Evolutionary conservation across 2,797 vertebrate species (phyloP).

Genomic region (Nyctibius grandis): DNA sequence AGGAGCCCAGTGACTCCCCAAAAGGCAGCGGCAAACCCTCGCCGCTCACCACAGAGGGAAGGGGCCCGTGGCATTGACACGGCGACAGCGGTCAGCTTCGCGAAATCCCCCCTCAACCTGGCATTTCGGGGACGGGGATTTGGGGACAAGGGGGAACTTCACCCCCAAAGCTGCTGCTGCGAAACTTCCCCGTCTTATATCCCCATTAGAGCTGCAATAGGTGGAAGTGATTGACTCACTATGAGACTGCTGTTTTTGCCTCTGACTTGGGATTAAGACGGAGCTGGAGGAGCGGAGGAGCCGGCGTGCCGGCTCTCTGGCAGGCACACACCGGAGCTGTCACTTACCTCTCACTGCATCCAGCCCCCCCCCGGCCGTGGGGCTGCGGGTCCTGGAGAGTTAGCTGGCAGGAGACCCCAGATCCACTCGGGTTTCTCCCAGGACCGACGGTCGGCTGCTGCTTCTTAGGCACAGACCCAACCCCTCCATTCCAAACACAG

Average conservation of each 20-base stretch:
- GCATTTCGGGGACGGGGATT: neutral
- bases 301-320: neutral
- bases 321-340: neutral
- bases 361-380: conserved; percentile 2
- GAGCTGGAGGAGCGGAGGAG: conserved; percentile 15
- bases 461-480: conserved; percentile 34
- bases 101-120: neutral
- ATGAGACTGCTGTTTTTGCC: conserved; percentile 54
- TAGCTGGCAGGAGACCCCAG: conserved; percentile 38
- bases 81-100: neutral
- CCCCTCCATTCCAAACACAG: conserved; percentile 39
- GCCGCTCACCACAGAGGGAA: neutral
- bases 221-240: conserved; percentile 49
- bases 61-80: neutral
- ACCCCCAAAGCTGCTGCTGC: neutral
- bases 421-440: conserved; percentile 8
- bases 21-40: neutral
- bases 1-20: neutral
- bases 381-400: conserved; percentile 48
- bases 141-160: neutral
- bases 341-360: conserved; percentile 68
- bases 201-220: conserved; percentile 16
- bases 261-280: conserved; percentile 3
- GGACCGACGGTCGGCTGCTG: conserved; percentile 13
- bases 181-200: conserved; percentile 29